phyloP scores from a whole-genome alignment of 2,888 invertebrate species.

The Xylocampa areola region DNA sequence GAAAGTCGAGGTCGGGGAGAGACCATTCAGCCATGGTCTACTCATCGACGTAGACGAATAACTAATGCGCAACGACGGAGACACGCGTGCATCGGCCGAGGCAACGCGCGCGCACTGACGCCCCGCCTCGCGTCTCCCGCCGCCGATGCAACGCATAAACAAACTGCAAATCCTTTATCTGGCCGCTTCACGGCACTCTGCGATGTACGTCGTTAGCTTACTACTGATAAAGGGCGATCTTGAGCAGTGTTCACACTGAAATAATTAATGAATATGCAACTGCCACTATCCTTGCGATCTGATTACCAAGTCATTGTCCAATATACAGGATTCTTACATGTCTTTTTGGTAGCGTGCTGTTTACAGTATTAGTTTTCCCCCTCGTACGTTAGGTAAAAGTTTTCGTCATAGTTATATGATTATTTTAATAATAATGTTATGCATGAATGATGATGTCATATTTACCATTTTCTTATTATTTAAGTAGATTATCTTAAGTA shows the following conservation, averaged over 20 bases:
- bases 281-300: conserved; percentile 14
- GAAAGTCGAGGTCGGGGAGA: conserved; percentile 66
- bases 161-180: conserved; percentile 85
- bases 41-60: conserved; percentile 42
- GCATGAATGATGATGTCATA: conserved; percentile 17
- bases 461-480: conserved; percentile 4
- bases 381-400: conserved; percentile 18
- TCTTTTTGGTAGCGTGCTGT: conserved; percentile 31
- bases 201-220: conserved; percentile 69
- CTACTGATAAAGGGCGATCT: conserved; percentile 73
- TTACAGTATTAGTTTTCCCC: conserved; percentile 51
- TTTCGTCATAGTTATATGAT: conserved; percentile 40
- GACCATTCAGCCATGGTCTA: conserved; percentile 75
- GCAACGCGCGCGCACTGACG: conserved; percentile 79
- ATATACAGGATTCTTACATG: conserved; percentile 6
- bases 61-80: conserved; percentile 67
- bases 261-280: conserved; percentile 51
- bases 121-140: conserved; percentile 68
- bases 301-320: conserved; percentile 16
- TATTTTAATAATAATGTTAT: conserved; percentile 37
- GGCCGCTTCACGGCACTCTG: conserved; percentile 65
- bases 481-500: conserved; percentile 4
- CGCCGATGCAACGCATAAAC: conserved; percentile 79
- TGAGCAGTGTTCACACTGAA: conserved; percentile 59
- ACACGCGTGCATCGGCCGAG: conserved; percentile 77